These are phyloP conservation scores for Aspiorhynchus laticeps DNA, from an alignment of 2,113 vertebrate species.

Conservation along the genomic window DNA sequence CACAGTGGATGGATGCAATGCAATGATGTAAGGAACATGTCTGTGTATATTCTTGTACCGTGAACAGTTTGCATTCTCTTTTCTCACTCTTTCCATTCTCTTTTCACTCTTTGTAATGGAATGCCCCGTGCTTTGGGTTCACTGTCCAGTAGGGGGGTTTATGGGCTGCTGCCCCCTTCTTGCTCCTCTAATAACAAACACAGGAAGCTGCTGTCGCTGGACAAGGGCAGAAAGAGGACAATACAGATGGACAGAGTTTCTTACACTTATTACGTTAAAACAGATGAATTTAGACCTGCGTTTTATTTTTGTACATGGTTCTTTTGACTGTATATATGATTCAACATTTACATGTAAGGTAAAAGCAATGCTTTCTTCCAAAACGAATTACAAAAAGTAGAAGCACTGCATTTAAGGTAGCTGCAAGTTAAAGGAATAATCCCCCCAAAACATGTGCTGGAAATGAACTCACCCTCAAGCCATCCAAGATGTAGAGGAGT, in stretches of 20 bases:
- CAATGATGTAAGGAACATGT: neutral
- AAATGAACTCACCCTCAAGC: too few relatives aligned
- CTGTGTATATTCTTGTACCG: neutral
- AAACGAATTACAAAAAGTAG: neutral
- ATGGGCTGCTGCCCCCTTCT: conserved; percentile 30
- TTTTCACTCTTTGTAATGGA: conserved; percentile 28
- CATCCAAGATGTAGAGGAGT: too few relatives aligned
- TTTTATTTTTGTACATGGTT: neutral
- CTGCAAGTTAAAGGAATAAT: neutral
- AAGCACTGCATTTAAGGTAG: neutral
- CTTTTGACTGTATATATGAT: neutral
- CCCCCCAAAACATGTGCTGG: too few relatives aligned
- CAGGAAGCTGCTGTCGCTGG: conserved; percentile 70
- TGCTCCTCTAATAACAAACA: conserved; percentile 74
- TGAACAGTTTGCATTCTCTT: neutral
- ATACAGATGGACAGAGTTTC: conserved; percentile 47
- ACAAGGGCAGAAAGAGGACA: conserved; percentile 55
- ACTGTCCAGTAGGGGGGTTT: neutral
- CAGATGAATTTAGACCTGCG: neutral
- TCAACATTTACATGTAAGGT: neutral
- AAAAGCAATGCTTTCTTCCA: neutral
- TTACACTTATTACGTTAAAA: neutral
- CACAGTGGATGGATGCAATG: neutral
- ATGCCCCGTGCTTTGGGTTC: conserved; percentile 21
- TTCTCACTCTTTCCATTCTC: conserved; percentile 5